Percentiles rank a stretch among this genome's conserved stretches.
Evolutionary conservation across 2,113 vertebrate genomes (phyloP).

Genomic region (Trachemys scripta): DNA sequence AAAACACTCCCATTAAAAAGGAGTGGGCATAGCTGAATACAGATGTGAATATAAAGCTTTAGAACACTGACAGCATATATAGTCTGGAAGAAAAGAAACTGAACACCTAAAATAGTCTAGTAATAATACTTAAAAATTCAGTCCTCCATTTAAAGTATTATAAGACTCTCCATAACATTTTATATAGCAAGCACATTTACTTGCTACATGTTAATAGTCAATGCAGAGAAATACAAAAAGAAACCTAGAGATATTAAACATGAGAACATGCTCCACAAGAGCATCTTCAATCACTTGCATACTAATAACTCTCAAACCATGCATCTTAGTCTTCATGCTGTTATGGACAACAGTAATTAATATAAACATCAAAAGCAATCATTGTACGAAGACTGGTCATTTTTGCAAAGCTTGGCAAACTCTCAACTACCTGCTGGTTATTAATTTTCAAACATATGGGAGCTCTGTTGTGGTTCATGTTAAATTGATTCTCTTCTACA

Average conservation of each 20-base stretch:
- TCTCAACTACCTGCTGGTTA: slow-evolving; percentile 97
- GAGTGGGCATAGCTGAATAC: accelerated
- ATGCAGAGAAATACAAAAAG: slow-evolving; percentile 26
- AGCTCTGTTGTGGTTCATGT: slow-evolving; percentile 91
- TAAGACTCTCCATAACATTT: background rate
- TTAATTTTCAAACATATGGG: slow-evolving; percentile 99
- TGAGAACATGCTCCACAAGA: slow-evolving; percentile 55
- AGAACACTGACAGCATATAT: background rate
- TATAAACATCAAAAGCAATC: slow-evolving; percentile 97
- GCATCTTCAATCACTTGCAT: slow-evolving; percentile 77
- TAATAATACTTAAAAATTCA: background rate
- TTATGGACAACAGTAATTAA: slow-evolving; percentile 93
- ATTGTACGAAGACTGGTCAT: slow-evolving; percentile 95
- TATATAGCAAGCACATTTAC: background rate
- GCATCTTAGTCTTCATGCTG: slow-evolving; percentile 84
- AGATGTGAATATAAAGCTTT: background rate
- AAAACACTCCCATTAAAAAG: background rate
- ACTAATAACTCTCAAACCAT: slow-evolving; percentile 81
- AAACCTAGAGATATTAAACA: slow-evolving; percentile 49
- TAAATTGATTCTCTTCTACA: slow-evolving; percentile 90
- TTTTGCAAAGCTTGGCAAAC: slow-evolving; percentile 96
- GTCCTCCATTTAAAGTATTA: no score
- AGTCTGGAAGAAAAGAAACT: background rate
- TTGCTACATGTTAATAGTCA: slow-evolving; percentile 29
- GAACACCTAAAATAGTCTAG: background rate